phyloP scores from a whole-genome alignment of 2,888 invertebrate species.

The Heliconius ethilla region DNA sequence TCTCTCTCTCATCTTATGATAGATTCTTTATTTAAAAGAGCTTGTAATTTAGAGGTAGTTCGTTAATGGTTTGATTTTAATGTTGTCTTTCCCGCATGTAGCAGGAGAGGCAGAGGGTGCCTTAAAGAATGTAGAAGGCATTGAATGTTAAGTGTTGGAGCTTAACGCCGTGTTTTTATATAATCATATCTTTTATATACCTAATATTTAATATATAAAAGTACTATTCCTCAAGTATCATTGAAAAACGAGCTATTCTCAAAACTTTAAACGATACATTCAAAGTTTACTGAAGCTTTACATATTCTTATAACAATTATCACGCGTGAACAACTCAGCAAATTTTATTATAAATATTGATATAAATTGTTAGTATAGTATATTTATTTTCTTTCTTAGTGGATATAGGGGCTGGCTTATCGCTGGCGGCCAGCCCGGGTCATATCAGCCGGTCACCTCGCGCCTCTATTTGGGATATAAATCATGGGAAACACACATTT shows the following conservation, averaged over 20 bases:
- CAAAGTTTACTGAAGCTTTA: constrained; percentile 1
- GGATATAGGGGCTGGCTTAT: constrained; percentile 74
- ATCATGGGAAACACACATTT: too few relatives aligned
- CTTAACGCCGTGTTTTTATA: not conserved
- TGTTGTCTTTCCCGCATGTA: too few relatives aligned
- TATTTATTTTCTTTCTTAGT: constrained; percentile 78
- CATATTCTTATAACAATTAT: constrained; percentile 6
- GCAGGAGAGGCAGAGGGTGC: too few relatives aligned
- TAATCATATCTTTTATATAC: not conserved
- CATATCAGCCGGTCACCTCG: constrained; percentile 66
- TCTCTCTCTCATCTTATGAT: too few relatives aligned
- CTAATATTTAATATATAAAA: not conserved
- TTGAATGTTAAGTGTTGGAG: too few relatives aligned
- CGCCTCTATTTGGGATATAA: too few relatives aligned
- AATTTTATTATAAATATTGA: constrained; percentile 43
- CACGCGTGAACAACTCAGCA: constrained; percentile 16
- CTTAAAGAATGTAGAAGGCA: too few relatives aligned
- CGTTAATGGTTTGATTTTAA: too few relatives aligned
- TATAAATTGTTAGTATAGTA: constrained; percentile 67
- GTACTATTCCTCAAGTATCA: not conserved
- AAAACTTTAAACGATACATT: not conserved
- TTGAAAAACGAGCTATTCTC: not conserved
- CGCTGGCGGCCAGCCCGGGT: constrained; percentile 73
- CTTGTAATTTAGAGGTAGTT: too few relatives aligned
- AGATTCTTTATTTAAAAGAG: too few relatives aligned